These are phyloP conservation scores for Spinibarbus caldwelli DNA, from an alignment of 2,797 vertebrate genomes.

Conservation along the genomic window DNA sequence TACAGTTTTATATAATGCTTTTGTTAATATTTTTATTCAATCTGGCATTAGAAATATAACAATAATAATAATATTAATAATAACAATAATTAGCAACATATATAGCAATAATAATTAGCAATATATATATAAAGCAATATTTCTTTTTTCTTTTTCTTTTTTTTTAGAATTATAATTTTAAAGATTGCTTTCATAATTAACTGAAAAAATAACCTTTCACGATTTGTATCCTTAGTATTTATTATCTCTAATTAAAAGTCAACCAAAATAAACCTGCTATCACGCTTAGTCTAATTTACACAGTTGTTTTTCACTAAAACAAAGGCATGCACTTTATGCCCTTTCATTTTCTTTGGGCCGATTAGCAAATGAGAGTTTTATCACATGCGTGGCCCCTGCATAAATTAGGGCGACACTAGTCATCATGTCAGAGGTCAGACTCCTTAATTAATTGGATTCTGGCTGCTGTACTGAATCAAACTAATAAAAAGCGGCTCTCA, in stretches of 20 bases:
- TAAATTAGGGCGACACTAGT: constrained; percentile 9
- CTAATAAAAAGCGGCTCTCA: constrained; percentile 52
- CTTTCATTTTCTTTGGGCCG: constrained; percentile 18
- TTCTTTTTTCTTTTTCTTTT: background rate
- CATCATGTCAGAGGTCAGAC: constrained; percentile 33
- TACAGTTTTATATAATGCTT: background rate
- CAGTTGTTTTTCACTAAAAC: background rate
- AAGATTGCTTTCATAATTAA: background rate
- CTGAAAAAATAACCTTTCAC: background rate
- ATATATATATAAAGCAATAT: background rate
- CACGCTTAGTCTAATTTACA: constrained; percentile 1
- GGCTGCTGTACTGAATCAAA: constrained; percentile 56
- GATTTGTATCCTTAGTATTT: background rate
- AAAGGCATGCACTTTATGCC: background rate
- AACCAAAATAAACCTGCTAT: background rate
- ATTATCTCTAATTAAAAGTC: constrained; percentile 9
- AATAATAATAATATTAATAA: background rate
- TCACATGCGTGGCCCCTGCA: constrained; percentile 20
- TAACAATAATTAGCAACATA: background rate
- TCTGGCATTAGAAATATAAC: background rate
- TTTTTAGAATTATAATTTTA: background rate
- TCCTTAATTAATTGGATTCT: constrained; percentile 55
- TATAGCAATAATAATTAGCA: background rate
- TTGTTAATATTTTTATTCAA: background rate
- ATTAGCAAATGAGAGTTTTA: constrained; percentile 57